Percentiles rank a stretch among this genome's conserved stretches.
These are phyloP conservation scores for Chaetophractus vellerosus DNA, from an alignment of 2,797 vertebrate species.

Conservation along the genomic window DNA sequence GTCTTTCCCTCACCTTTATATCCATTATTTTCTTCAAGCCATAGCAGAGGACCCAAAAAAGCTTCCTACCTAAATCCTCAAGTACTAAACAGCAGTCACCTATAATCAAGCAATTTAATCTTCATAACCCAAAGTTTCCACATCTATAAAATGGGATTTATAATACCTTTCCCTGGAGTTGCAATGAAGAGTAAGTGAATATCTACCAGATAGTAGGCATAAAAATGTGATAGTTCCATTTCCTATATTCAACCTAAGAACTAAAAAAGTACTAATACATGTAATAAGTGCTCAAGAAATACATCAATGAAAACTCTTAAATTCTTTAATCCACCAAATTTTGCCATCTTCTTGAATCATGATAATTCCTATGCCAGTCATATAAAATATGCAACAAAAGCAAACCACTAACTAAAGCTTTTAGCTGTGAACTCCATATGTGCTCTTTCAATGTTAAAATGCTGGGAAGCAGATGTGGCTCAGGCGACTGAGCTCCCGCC, in stretches of 20 bases:
- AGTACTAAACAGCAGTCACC: background rate
- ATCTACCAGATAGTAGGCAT: background rate
- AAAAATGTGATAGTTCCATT: constrained; percentile 16
- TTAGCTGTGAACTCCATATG: background rate
- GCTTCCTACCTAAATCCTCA: constrained; percentile 16
- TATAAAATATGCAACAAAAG: constrained; percentile 28
- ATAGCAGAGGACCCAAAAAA: background rate
- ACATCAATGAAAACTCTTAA: constrained; percentile 16
- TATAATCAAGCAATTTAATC: constrained; percentile 4
- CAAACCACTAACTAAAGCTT: constrained; percentile 17
- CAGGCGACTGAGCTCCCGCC: too few species aligned
- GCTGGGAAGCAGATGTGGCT: too few species aligned
- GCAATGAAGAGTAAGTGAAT: background rate
- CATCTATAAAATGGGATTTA: background rate
- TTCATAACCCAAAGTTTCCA: constrained; percentile 18
- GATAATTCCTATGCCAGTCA: constrained; percentile 15
- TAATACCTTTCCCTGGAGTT: background rate
- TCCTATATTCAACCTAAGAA: constrained; percentile 11
- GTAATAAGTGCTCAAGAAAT: background rate
- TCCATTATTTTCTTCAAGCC: background rate
- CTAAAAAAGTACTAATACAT: constrained; percentile 7
- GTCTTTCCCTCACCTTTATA: background rate
- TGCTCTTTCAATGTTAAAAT: background rate
- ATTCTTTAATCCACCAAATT: constrained; percentile 48
- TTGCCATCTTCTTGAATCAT: constrained; percentile 7